These are phyloP conservation scores for Halcyon senegalensis DNA, from an alignment of 2,113 vertebrate species.

Conservation along the genomic window DNA sequence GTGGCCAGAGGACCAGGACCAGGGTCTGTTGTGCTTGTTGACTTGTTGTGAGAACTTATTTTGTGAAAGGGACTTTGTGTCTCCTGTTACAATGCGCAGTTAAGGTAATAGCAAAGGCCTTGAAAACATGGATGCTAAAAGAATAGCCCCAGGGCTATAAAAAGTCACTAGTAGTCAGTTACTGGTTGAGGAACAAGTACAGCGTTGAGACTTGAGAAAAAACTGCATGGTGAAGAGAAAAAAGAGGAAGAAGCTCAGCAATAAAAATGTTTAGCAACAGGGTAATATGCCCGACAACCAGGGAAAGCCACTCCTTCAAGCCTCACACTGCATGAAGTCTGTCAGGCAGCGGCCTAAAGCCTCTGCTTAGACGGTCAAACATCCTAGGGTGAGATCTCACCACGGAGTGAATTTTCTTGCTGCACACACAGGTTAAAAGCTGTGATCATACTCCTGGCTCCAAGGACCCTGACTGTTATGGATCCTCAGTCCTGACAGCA, in stretches of 20 bases:
- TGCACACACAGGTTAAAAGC: neutral
- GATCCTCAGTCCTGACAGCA: neutral
- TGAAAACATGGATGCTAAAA: neutral
- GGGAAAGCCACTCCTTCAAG: neutral
- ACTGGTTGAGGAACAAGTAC: neutral
- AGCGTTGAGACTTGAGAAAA: neutral
- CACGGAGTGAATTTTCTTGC: neutral
- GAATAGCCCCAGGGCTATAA: neutral
- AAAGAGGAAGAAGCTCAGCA: neutral
- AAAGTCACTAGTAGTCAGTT: neutral
- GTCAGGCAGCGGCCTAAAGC: neutral
- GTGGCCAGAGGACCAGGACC: neutral
- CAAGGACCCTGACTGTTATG: no score
- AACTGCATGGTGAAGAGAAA: neutral
- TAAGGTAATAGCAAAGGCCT: neutral
- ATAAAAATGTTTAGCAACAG: neutral
- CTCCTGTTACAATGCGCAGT: neutral
- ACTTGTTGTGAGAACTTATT: neutral
- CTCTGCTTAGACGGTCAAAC: neutral
- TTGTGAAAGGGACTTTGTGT: neutral
- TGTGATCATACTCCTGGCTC: neutral
- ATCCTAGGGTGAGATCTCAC: neutral
- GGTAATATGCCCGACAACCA: neutral
- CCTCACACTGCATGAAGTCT: neutral
- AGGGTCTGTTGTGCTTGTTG: no score